Conservation (phyloP, 2,797 vertebrate species). For the Rallus crepitans region DNA sequence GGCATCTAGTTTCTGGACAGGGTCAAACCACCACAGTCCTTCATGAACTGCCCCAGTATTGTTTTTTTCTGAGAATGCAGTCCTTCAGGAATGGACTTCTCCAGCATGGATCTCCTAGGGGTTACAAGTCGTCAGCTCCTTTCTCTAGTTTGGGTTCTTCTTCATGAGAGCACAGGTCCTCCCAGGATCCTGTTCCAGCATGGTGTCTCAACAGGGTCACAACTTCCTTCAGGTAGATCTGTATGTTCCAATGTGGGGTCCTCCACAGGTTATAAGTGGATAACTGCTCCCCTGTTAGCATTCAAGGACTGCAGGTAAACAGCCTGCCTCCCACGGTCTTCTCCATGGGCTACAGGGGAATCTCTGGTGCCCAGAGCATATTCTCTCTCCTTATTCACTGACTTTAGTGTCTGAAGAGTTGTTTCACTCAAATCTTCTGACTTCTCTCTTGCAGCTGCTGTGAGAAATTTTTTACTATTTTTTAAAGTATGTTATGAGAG, state of each 20-base stretch:
- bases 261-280: neutral
- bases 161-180: fast-evolving
- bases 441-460: neutral
- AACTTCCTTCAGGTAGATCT: neutral
- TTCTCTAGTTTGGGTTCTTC: neutral
- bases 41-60: neutral
- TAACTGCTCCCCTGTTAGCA: neutral
- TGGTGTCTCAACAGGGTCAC: fast-evolving
- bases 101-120: fast-evolving
- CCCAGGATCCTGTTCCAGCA: neutral
- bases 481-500: neutral
- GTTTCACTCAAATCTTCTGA: neutral
- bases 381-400: neutral
- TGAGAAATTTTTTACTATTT: neutral
- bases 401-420: neutral
- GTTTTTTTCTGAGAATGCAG: neutral
- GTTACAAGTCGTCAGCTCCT: neutral
- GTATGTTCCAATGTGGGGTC: neutral
- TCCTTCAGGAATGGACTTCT: neutral
- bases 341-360: neutral
- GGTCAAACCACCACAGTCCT: neutral
- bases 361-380: neutral
- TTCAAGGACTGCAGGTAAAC: neutral
- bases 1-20: too few relatives aligned
- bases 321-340: neutral